These are phyloP conservation scores for Lonchura striata DNA, from an alignment of 2,113 vertebrate genomes.

Conservation along the genomic window DNA sequence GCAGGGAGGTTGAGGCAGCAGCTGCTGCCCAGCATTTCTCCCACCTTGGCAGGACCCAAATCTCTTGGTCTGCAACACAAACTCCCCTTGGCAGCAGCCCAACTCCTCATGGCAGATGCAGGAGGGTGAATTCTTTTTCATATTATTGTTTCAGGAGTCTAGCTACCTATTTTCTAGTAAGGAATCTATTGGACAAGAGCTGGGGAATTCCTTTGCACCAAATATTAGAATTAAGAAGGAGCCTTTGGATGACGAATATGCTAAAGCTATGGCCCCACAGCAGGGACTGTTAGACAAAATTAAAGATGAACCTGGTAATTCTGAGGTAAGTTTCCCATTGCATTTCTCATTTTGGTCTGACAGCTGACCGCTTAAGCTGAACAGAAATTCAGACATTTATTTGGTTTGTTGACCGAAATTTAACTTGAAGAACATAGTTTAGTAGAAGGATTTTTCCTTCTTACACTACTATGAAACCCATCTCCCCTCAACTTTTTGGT, in stretches of 20 bases:
- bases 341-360: conserved; percentile 60
- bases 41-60: conserved; percentile 55
- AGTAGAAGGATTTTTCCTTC: conserved; percentile 43
- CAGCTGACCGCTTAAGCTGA: conserved; percentile 32
- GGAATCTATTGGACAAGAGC: conserved; percentile 82
- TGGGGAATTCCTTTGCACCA: conserved; percentile 79
- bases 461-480: neutral
- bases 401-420: conserved; percentile 54
- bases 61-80: conserved; percentile 48
- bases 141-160: conserved; percentile 81
- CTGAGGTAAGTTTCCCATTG: conserved; percentile 78
- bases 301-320: conserved; percentile 91
- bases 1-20: conserved; percentile 52
- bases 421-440: conserved; percentile 5
- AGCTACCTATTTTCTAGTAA: conserved; percentile 77
- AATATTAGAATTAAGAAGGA: conserved; percentile 93
- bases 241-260: conserved; percentile 93
- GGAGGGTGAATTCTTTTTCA: conserved; percentile 73
- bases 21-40: conserved; percentile 30
- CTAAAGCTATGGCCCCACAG: conserved; percentile 83
- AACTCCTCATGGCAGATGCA: conserved; percentile 63
- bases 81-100: conserved; percentile 57
- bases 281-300: conserved; percentile 80
- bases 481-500: neutral
- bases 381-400: conserved; percentile 21